Percentiles rank a stretch among this genome's conserved stretches.
phyloP scores from a whole-genome alignment of 2,113 vertebrate species.

The Mus pahari region DNA sequence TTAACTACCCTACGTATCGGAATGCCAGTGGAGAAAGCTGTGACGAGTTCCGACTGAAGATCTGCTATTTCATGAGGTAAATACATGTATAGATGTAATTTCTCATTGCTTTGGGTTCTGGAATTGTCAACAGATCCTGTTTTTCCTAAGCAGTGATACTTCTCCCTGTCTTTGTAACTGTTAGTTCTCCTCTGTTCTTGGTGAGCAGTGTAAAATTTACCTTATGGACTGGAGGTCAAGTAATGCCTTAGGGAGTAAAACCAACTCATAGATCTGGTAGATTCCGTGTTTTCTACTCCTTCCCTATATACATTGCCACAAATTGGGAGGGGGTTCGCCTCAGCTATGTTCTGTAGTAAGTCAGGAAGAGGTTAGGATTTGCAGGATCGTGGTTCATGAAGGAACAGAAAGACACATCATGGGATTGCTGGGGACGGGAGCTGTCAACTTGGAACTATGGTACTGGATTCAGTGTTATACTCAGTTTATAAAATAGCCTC shows the following conservation, averaged over 20 bases:
- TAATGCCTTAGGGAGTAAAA: neutral
- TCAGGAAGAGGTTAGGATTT: neutral
- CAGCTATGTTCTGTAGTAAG: neutral
- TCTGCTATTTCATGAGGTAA: slow-evolving; percentile 98
- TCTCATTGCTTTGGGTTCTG: slow-evolving; percentile 2
- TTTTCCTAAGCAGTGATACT: neutral
- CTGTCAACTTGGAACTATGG: neutral
- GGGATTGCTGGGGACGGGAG: neutral
- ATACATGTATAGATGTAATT: slow-evolving; percentile 49
- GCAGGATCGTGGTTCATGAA: neutral
- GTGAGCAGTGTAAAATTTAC: neutral
- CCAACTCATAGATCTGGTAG: neutral
- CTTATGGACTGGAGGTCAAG: neutral
- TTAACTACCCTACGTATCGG: slow-evolving; percentile 92
- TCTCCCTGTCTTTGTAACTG: slow-evolving; percentile 33
- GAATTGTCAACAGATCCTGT: neutral
- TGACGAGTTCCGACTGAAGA: slow-evolving; percentile 92
- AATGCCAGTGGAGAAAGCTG: slow-evolving; percentile 89
- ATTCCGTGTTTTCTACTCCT: neutral
- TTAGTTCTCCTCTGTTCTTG: neutral
- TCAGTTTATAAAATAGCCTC: neutral
- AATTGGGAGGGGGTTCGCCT: neutral
- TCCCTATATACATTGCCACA: neutral
- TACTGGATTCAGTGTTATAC: neutral
- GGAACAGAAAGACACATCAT: neutral